Evolutionary conservation across 53 echinoderm and acorn worm genomes (phyloP).

Genomic region (Pentamera pediparva): DNA sequence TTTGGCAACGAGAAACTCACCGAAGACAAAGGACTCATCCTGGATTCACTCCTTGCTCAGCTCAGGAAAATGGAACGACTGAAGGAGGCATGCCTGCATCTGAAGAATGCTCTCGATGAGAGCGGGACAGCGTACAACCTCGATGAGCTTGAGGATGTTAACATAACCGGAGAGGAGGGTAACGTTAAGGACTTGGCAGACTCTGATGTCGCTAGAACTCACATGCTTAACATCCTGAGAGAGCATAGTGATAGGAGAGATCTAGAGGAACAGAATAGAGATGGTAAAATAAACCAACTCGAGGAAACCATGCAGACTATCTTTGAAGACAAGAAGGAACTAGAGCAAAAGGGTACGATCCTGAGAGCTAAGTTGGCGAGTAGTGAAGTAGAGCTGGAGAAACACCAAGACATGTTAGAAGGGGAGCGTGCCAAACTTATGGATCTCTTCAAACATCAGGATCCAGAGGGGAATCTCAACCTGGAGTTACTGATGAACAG

Average conservation of each 20-base stretch:
- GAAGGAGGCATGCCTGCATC: conserved; percentile 42
- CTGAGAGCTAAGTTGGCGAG: conserved; percentile 70
- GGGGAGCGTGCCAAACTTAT: conserved; percentile 65
- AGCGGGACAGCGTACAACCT: conserved; percentile 58
- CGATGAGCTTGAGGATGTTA: conserved; percentile 60
- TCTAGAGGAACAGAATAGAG: conserved; percentile 59
- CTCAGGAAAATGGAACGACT: conserved; percentile 66
- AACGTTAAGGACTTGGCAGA: conserved; percentile 45
- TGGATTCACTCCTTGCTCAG: conserved; percentile 73
- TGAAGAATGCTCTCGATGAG: conserved; percentile 63
- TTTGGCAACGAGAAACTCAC: conserved; percentile 81
- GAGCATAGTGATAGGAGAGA: conserved; percentile 71
- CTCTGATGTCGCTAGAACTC: conserved; percentile 50
- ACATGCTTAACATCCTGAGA: conserved; percentile 50
- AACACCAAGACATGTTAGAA: conserved; percentile 59
- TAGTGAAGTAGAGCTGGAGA: conserved; percentile 63
- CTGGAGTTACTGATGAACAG: conserved; percentile 70
- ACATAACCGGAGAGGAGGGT: conserved; percentile 42
- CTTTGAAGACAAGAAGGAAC: conserved; percentile 59
- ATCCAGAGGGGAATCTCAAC: conserved; percentile 79
- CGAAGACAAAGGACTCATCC: conserved; percentile 76
- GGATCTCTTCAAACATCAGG: conserved; percentile 73
- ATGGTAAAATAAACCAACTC: conserved; percentile 62
- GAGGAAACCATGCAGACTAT: conserved; percentile 52
- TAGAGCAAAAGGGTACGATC: conserved; percentile 65